Evolutionary conservation across 2,797 vertebrate genomes (phyloP).

Genomic region (Botia kubotai): DNA sequence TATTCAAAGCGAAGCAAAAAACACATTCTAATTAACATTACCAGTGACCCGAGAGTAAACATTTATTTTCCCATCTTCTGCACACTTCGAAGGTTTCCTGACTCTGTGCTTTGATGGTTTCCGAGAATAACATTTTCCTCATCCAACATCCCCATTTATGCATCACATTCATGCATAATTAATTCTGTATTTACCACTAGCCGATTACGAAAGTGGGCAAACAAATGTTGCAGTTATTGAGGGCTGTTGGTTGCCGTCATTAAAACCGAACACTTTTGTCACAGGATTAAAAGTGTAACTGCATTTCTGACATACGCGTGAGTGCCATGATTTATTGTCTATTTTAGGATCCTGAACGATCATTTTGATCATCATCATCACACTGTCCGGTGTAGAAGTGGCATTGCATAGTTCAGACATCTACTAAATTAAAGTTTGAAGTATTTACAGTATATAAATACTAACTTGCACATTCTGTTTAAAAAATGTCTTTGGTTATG

Average conservation of each 20-base stretch:
- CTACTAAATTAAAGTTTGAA: background rate
- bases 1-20: slow-evolving; percentile 71
- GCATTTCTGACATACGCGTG: background rate
- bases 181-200: slow-evolving; percentile 82
- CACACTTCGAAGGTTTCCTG: slow-evolving; percentile 67
- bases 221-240: slow-evolving; percentile 76
- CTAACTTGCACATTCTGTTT: background rate
- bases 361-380: background rate
- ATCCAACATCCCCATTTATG: slow-evolving; percentile 70
- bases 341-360: background rate
- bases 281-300: slow-evolving; percentile 43
- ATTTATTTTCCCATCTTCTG: slow-evolving; percentile 77
- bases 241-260: slow-evolving; percentile 70
- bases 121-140: slow-evolving; percentile 74
- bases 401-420: background rate
- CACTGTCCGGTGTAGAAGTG: too few species aligned
- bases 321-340: background rate
- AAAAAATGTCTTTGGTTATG: too few species aligned
- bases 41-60: slow-evolving; percentile 86
- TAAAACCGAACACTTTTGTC: slow-evolving; percentile 67
- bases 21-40: slow-evolving; percentile 88
- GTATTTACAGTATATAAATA: background rate
- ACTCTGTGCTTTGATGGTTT: slow-evolving; percentile 78
- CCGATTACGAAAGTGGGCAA: slow-evolving; percentile 77
- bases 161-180: slow-evolving; percentile 85